phyloP scores from a whole-genome alignment of 1,140 invertebrate species.

The Ceratitis capitata region DNA sequence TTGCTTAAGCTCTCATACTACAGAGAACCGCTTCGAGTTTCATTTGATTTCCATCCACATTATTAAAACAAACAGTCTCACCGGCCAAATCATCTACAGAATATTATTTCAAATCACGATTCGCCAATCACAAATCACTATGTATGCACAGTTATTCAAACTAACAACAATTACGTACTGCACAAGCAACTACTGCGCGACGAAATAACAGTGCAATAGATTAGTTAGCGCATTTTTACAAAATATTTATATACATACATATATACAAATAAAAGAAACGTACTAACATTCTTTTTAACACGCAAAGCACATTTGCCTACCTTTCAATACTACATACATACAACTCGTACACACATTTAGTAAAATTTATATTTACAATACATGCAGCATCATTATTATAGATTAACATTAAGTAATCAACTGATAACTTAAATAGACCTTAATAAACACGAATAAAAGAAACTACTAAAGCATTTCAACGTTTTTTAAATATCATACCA shows the following conservation, averaged over 20 bases:
- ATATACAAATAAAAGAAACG: not conserved
- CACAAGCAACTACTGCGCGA: not conserved
- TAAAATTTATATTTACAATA: no score
- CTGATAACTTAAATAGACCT: no score
- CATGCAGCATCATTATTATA: no score
- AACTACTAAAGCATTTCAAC: no score
- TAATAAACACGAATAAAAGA: no score
- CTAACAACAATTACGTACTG: constrained; percentile 2
- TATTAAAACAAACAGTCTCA: constrained; percentile 13
- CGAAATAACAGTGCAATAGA: not conserved
- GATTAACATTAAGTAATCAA: no score
- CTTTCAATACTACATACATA: not conserved
- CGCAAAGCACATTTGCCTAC: not conserved
- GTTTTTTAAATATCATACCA: no score
- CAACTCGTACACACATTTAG: no score
- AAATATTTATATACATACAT: not conserved
- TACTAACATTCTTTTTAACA: not conserved
- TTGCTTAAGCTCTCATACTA: constrained; percentile 18
- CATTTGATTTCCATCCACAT: not conserved
- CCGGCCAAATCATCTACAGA: constrained; percentile 1
- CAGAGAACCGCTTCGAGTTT: constrained; percentile 16
- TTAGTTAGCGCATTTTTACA: not conserved
- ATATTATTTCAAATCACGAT: not conserved
- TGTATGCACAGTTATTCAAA: not conserved
- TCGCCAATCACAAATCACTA: not conserved